phyloP scores from a whole-genome alignment of 2,113 vertebrate species.

The Microcebus ravelobensis region DNA sequence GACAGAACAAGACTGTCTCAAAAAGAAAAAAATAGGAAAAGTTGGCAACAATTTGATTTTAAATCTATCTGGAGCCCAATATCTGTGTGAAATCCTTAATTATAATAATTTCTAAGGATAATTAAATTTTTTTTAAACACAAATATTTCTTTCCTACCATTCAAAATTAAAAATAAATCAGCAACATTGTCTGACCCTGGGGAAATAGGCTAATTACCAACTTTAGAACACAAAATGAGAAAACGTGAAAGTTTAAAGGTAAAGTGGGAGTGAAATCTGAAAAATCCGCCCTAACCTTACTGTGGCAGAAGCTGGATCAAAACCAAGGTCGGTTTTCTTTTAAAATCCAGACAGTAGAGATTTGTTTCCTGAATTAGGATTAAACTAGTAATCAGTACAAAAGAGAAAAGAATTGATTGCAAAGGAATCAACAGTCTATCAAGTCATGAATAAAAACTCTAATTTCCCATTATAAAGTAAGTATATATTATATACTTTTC shows the following conservation, averaged over 20 bases:
- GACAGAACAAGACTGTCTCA: no score
- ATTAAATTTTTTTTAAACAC: background rate
- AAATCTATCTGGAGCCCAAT: background rate
- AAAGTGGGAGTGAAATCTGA: background rate
- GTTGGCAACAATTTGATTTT: background rate
- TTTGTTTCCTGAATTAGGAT: background rate
- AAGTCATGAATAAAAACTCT: background rate
- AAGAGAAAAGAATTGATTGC: background rate
- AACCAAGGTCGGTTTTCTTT: background rate
- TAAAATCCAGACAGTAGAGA: background rate
- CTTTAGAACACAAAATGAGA: background rate
- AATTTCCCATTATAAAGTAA: background rate
- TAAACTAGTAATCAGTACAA: background rate
- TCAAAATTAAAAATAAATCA: background rate
- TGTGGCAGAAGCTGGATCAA: background rate
- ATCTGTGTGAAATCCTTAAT: background rate
- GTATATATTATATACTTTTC: background rate
- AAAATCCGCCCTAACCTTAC: background rate
- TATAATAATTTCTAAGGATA: background rate
- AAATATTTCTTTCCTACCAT: background rate
- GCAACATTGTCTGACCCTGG: background rate
- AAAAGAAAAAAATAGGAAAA: no score
- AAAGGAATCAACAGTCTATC: background rate
- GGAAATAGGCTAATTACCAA: background rate
- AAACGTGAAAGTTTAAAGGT: fast-evolving